Percentiles rank a stretch among this genome's conserved stretches.
phyloP scores from a whole-genome alignment of 2,113 vertebrate genomes.

The Emydocephalus ijimae region DNA sequence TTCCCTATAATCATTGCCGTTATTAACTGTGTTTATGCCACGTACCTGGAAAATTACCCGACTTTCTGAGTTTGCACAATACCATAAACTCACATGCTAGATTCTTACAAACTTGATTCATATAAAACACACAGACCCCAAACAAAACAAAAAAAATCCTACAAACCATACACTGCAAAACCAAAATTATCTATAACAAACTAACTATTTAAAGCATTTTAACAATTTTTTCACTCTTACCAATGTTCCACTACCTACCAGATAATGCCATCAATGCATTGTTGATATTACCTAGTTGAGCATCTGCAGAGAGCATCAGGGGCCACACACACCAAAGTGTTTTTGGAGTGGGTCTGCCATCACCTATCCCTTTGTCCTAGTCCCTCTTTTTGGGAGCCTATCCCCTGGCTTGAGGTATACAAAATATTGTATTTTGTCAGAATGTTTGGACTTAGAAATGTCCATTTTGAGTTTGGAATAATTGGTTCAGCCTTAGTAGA shows the following conservation, averaged over 20 bases:
- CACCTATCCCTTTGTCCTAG: background rate
- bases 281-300: too few species aligned
- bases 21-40: background rate
- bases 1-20: background rate
- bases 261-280: too few species aligned
- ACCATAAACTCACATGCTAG: background rate
- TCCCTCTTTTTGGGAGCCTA: background rate
- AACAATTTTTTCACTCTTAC: too few species aligned
- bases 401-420: background rate
- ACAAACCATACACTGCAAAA: background rate
- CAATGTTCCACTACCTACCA: too few species aligned
- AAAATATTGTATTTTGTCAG: background rate
- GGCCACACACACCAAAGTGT: background rate
- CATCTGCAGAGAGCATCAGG: too few species aligned
- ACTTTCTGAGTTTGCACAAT: background rate
- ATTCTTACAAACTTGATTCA: background rate
- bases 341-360: background rate
- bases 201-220: background rate
- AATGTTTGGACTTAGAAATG: background rate
- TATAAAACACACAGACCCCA: background rate
- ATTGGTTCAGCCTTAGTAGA: background rate
- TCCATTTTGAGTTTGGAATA: background rate
- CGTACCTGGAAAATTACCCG: background rate
- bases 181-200: background rate
- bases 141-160: background rate